These are phyloP conservation scores for Agrypnia vestita DNA, from an alignment of 1,140 invertebrate genomes.

Conservation along the genomic window DNA sequence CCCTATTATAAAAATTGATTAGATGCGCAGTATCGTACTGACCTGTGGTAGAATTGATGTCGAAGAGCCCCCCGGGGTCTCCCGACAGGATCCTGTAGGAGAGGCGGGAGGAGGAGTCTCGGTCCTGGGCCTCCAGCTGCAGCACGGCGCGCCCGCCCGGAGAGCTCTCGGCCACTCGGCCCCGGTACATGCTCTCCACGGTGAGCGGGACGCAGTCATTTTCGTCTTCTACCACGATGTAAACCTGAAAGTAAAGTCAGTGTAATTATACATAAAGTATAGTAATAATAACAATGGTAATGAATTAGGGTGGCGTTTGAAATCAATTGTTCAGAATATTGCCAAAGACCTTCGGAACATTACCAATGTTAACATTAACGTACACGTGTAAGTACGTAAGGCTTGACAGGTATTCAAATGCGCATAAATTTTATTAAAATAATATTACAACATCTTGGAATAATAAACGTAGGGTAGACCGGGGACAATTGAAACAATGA, in stretches of 20 bases:
- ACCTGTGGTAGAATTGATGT: constrained; percentile 90
- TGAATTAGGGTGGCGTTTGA: neutral
- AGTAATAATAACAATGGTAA: neutral
- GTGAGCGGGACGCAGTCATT: constrained; percentile 96
- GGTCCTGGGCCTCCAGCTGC: constrained; percentile 85
- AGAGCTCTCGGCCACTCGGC: constrained; percentile 88
- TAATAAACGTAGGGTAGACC: too few relatives aligned
- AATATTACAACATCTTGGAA: too few relatives aligned
- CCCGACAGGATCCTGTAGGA: constrained; percentile 90
- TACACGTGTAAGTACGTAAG: too few relatives aligned
- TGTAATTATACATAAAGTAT: neutral
- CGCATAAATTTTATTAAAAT: too few relatives aligned
- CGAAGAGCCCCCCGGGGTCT: constrained; percentile 92
- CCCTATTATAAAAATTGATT: neutral
- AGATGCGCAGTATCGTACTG: neutral
- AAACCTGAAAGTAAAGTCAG: constrained; percentile 78
- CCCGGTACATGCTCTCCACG: constrained; percentile 88
- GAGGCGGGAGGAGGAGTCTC: constrained; percentile 86
- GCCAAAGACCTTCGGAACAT: too few relatives aligned
- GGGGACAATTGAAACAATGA: too few relatives aligned
- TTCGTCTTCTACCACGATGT: constrained; percentile 89
- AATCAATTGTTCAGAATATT: too few relatives aligned
- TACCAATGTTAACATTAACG: too few relatives aligned
- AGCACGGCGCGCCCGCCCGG: constrained; percentile 82
- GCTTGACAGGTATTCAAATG: too few relatives aligned